Conservation (phyloP, 2,888 invertebrate genomes). For the Rutpela maculata region DNA sequence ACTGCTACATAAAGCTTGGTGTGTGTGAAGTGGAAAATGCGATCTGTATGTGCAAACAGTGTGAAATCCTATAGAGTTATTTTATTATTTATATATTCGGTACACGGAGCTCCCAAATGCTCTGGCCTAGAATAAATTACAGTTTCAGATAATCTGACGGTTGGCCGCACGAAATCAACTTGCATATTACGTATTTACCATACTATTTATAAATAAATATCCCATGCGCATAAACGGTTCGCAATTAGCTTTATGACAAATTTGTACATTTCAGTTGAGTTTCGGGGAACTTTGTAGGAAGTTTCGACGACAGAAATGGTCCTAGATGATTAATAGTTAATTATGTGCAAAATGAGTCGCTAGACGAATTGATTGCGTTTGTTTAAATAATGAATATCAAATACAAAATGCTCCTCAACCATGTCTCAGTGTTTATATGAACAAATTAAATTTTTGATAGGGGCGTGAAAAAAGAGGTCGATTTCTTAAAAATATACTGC, state of each 20-base stretch:
- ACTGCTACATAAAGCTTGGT: slow-evolving; percentile 28
- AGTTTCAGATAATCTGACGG: slow-evolving; percentile 55
- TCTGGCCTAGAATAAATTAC: slow-evolving; percentile 56
- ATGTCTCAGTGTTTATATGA: too few species aligned
- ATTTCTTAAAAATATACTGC: too few species aligned
- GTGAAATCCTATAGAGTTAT: slow-evolving; percentile 47
- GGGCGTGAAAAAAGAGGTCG: too few species aligned
- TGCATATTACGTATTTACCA: slow-evolving; percentile 45
- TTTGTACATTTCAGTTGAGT: background rate
- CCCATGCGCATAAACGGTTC: slow-evolving; percentile 14
- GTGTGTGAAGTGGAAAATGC: slow-evolving; percentile 45
- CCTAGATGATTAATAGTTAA: background rate
- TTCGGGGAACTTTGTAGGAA: background rate
- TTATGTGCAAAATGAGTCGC: background rate
- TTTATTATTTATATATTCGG: slow-evolving; percentile 57
- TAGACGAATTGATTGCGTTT: too few species aligned
- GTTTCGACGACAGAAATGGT: background rate
- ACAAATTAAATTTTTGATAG: too few species aligned
- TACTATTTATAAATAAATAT: slow-evolving; percentile 33
- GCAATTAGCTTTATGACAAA: slow-evolving; percentile 4
- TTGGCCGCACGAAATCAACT: slow-evolving; percentile 51
- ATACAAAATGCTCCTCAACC: background rate
- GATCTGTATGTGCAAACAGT: slow-evolving; percentile 46
- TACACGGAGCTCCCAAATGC: slow-evolving; percentile 51
- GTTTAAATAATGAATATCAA: too few species aligned